phyloP scores from a whole-genome alignment of 2,888 invertebrate genomes.

The Fabriciana adippe region DNA sequence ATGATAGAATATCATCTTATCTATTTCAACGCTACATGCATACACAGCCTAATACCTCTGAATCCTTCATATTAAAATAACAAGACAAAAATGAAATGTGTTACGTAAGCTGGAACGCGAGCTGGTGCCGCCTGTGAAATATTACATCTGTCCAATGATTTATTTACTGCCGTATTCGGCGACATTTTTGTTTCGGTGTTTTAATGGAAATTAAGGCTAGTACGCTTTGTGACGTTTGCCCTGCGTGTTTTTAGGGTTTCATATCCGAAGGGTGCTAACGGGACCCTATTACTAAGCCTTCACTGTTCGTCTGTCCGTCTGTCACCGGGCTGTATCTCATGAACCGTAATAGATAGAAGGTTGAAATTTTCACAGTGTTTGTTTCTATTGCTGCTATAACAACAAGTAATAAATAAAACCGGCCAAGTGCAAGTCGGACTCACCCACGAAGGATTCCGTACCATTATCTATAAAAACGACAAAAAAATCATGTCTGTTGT shows the following conservation, averaged over 20 bases:
- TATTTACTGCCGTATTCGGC: slow-evolving; percentile 50
- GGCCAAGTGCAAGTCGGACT: no score
- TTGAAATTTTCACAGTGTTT: no score
- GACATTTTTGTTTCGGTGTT: slow-evolving; percentile 40
- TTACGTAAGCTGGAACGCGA: slow-evolving; percentile 37
- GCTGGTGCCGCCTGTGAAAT: slow-evolving; percentile 45
- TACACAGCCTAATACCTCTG: slow-evolving; percentile 31
- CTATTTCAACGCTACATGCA: slow-evolving; percentile 10
- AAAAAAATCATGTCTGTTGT: no score
- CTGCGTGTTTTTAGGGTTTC: neutral
- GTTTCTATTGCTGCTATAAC: no score
- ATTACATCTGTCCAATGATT: slow-evolving; percentile 56
- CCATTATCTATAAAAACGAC: no score
- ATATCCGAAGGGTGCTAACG: no score
- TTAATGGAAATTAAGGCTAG: slow-evolving; percentile 12
- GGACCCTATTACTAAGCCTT: neutral
- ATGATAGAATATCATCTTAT: no score
- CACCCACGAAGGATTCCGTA: no score
- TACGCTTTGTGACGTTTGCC: slow-evolving; percentile 1
- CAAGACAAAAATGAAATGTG: slow-evolving; percentile 44
- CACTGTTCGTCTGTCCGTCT: no score
- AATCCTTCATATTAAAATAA: slow-evolving; percentile 38
- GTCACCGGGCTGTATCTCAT: no score
- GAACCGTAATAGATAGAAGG: no score
- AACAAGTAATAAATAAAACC: no score